Conservation (phyloP, 2,797 vertebrate genomes). For the Forpus xanthops region DNA sequence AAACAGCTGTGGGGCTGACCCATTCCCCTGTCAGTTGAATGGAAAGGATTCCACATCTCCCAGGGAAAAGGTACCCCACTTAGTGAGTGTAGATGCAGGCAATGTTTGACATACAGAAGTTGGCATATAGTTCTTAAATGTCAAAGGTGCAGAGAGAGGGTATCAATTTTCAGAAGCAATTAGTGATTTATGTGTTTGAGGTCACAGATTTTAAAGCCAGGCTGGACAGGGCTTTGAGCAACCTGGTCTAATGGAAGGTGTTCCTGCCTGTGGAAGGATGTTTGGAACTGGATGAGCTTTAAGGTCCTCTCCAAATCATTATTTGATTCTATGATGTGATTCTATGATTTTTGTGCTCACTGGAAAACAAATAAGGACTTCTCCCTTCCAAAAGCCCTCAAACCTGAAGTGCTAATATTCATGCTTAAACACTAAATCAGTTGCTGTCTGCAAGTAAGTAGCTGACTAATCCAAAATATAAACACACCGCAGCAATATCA, state of each 20-base stretch:
- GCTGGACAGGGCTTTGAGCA: neutral
- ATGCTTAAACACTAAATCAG: neutral
- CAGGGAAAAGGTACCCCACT: neutral
- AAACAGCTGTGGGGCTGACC: neutral
- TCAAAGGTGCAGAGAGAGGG: neutral
- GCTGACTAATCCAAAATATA: neutral
- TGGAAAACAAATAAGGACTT: neutral
- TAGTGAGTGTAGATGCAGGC: neutral
- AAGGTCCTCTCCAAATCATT: neutral
- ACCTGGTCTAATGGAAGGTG: neutral
- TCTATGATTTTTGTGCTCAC: neutral
- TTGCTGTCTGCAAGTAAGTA: neutral
- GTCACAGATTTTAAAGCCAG: neutral
- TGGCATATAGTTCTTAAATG: neutral
- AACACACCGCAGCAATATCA: neutral
- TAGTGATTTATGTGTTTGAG: neutral
- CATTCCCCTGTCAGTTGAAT: accelerated
- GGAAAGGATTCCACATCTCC: neutral
- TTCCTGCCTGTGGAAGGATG: neutral
- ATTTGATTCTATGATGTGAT: neutral
- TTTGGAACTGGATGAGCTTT: neutral
- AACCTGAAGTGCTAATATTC: neutral
- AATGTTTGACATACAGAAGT: neutral
- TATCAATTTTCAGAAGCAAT: neutral
- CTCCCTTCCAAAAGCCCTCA: neutral